Percentiles rank a stretch among this genome's conserved stretches.
These are phyloP conservation scores for Octonoba sinensis DNA, from an alignment of 2,888 invertebrate species.

Conservation along the genomic window DNA sequence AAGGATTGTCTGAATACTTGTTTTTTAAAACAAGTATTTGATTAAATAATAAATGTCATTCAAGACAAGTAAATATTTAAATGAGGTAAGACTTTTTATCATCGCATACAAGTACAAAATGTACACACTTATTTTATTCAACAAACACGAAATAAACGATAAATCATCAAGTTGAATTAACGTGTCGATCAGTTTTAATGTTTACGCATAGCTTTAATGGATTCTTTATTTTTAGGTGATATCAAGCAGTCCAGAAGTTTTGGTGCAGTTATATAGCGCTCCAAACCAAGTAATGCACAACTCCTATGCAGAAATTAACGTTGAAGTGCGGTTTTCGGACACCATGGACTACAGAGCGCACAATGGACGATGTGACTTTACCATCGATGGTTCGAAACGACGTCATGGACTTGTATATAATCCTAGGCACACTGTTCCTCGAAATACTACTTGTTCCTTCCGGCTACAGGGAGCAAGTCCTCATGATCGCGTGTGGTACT, in stretches of 20 bases:
- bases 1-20: too few species aligned
- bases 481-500: constrained; percentile 81
- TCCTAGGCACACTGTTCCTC: constrained; percentile 78
- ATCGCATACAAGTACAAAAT: too few species aligned
- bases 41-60: too few species aligned
- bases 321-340: constrained; percentile 85
- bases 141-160: too few species aligned
- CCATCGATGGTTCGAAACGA: constrained; percentile 58
- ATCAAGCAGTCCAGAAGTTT: constrained; percentile 82
- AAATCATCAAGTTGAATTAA: too few species aligned
- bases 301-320: constrained; percentile 80
- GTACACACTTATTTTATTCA: too few species aligned
- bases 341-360: constrained; percentile 67
- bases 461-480: constrained; percentile 77
- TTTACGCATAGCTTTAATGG: too few species aligned
- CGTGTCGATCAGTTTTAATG: too few species aligned
- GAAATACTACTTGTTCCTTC: constrained; percentile 86
- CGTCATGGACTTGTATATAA: constrained; percentile 61
- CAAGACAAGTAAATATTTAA: too few species aligned
- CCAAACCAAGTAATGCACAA: constrained; percentile 85
- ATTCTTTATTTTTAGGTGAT: constrained; percentile 72
- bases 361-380: constrained; percentile 64
- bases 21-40: too few species aligned
- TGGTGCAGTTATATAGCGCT: constrained; percentile 85
- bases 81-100: too few species aligned